Percentiles rank a stretch among this genome's conserved stretches.
Conservation (phyloP, 2,888 invertebrate species). For the Stegophylla sp. region DNA sequence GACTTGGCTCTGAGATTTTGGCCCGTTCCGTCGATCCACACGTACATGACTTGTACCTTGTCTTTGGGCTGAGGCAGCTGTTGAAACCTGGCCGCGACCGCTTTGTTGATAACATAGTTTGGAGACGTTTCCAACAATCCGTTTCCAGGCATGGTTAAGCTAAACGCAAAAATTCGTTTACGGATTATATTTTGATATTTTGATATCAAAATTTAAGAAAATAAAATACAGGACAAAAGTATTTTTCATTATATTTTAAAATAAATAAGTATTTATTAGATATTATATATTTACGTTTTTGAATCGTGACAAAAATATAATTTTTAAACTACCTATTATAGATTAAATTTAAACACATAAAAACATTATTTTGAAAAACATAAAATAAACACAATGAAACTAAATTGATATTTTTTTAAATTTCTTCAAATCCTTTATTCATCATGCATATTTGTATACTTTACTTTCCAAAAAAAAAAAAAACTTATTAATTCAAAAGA, state of each 20-base stretch:
- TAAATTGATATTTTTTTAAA: too few relatives aligned
- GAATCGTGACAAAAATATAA: not conserved
- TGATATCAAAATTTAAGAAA: too few relatives aligned
- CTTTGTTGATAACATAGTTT: conserved; percentile 82
- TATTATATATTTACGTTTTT: not conserved
- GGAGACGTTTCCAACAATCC: conserved; percentile 75
- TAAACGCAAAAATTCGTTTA: too few relatives aligned
- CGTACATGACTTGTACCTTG: conserved; percentile 83
- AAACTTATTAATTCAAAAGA: too few relatives aligned
- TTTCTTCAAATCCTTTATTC: too few relatives aligned
- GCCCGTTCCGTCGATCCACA: conserved; percentile 94
- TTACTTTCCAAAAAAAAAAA: too few relatives aligned
- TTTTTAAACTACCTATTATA: not conserved
- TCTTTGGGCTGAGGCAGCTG: conserved; percentile 80
- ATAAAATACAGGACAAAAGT: too few relatives aligned
- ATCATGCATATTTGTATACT: too few relatives aligned
- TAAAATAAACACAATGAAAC: too few relatives aligned
- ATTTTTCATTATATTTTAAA: not conserved
- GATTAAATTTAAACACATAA: too few relatives aligned
- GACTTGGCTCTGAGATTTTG: conserved; percentile 82
- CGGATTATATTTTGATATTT: too few relatives aligned
- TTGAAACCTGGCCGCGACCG: conserved; percentile 75
- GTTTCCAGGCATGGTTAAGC: conserved; percentile 63
- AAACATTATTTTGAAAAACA: too few relatives aligned
- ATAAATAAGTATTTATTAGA: not conserved